Base-by-base conservation (phyloP, 1,140 invertebrate species). In the Psix sp. region DNA sequence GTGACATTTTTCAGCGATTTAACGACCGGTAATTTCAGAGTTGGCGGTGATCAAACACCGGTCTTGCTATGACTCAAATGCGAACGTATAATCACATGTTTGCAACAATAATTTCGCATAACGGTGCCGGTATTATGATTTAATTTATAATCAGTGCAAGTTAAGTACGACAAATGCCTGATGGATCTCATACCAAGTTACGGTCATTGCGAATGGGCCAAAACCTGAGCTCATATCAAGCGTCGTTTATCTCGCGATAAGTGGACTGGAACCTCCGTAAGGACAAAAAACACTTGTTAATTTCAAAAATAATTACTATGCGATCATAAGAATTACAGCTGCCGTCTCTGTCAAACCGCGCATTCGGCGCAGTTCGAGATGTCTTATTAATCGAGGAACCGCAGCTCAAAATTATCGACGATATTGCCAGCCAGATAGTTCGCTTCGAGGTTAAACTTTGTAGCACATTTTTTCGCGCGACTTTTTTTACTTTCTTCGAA, bases 291-390 rank as follows among this genome's bases (percentile, higher is more conserved):
- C 57, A 57, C 49, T 39, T 36, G 49, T 56, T 56, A 62, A 71
- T 71, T 71, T 71, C 57, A 57, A 48, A 71, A 71, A 71, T 71
- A 62, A 62, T 62, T 46, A 54, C 56, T 56, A 71, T 56, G 56
- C 40, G 42, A 13, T 48, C 43, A 46, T 29, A n/a, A 2, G 18
- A 60, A 56, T 62, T 36, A 62, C 57, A 60, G 33, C 56, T 39
- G 54, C 20, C 17, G 13, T 11, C 56, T 71, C 62, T 71, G 66
- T 62, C 36, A 31, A 45, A 54, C 56, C 11, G 45, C 33, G 16
- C 56, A 40, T 46, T 70, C 56, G 40, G 48, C 36, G 48, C 56
- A 38, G 46, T 60, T 45, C 29, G 48, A 62, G 48, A 48, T 62
- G 66, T 71, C 56, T 62, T 57, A 62, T 71, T 62, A 71, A 62